These are phyloP conservation scores for Dascillus cervinus DNA, from an alignment of 2,888 invertebrate species.

Conservation along the genomic window DNA sequence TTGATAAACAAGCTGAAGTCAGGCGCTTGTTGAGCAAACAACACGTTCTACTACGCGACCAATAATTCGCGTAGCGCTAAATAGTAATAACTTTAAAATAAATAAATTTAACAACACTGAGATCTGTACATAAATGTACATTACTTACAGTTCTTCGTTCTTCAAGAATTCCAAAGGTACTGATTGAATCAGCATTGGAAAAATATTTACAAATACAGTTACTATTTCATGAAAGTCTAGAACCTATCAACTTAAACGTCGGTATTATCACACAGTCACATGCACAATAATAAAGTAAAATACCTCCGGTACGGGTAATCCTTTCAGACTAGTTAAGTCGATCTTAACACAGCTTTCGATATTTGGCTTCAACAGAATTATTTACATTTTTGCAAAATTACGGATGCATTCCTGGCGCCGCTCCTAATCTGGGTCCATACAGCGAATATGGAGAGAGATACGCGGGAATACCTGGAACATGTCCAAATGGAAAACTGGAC, in stretches of 20 bases:
- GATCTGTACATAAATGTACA: constrained; percentile 34
- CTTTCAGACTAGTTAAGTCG: constrained; percentile 21
- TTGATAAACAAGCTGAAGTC: constrained; percentile 8
- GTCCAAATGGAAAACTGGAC: constrained; percentile 57
- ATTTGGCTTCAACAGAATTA: constrained; percentile 17
- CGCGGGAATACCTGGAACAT: constrained; percentile 71
- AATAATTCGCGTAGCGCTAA: constrained; percentile 6
- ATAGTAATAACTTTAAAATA: constrained; percentile 16
- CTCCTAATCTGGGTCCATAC: constrained; percentile 77
- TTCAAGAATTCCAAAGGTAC: constrained; percentile 9
- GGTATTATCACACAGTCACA: constrained; percentile 41
- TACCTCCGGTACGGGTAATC: background rate
- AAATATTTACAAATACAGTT: constrained; percentile 2
- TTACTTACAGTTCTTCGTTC: constrained; percentile 11
- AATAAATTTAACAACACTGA: constrained; percentile 26
- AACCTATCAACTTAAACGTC: constrained; percentile 10
- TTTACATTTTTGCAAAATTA: constrained; percentile 34
- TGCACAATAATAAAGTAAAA: constrained; percentile 7
- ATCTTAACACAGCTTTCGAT: constrained; percentile 19
- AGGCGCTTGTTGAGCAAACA: constrained; percentile 11
- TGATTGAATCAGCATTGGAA: constrained; percentile 12
- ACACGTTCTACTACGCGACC: constrained; percentile 9
- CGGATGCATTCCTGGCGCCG: constrained; percentile 69
- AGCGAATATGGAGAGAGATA: constrained; percentile 85
- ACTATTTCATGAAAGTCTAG: constrained; percentile 4